Percentiles rank a stretch among this genome's conserved stretches.
Conservation (phyloP, 1,140 invertebrate species). For the Bombus ignitus region DNA sequence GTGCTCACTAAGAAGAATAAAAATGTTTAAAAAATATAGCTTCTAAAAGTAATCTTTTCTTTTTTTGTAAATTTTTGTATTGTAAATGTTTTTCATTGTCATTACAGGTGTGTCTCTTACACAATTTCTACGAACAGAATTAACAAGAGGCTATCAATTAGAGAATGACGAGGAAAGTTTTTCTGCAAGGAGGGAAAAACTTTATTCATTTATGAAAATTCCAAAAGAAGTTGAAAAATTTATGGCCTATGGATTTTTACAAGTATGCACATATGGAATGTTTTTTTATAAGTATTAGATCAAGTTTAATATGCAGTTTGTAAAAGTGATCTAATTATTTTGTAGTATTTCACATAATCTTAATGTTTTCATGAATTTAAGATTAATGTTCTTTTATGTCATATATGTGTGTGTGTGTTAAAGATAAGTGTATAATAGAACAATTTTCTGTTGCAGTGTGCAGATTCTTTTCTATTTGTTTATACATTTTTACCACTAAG, state of each 20-base stretch:
- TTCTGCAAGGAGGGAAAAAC: constrained; percentile 95
- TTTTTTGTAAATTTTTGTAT: too few relatives aligned
- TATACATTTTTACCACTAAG: constrained; percentile 98
- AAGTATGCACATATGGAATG: constrained; percentile 77
- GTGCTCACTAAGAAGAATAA: too few relatives aligned
- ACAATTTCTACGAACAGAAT: constrained; percentile 92
- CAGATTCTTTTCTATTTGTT: constrained; percentile 99
- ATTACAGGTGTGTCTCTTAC: constrained; percentile 83
- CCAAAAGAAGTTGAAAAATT: constrained; percentile 96
- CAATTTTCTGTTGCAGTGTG: constrained; percentile 87
- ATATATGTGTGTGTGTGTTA: background rate
- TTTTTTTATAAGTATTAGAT: background rate
- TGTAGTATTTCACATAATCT: background rate
- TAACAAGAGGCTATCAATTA: constrained; percentile 94
- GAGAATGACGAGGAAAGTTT: constrained; percentile 97
- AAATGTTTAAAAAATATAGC: background rate
- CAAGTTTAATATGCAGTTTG: too few relatives aligned
- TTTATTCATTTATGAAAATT: constrained; percentile 98
- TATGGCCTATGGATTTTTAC: constrained; percentile 97
- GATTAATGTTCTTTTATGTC: background rate
- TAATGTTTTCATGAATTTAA: background rate
- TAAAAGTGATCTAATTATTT: background rate
- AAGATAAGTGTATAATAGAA: background rate
- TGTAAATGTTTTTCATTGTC: background rate
- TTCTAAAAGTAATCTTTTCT: background rate